A percentile compares a stretch with the other conserved stretches of the same genome.
Evolutionary conservation across 2,113 vertebrate species (phyloP).

Genomic region (Mustela lutreola): DNA sequence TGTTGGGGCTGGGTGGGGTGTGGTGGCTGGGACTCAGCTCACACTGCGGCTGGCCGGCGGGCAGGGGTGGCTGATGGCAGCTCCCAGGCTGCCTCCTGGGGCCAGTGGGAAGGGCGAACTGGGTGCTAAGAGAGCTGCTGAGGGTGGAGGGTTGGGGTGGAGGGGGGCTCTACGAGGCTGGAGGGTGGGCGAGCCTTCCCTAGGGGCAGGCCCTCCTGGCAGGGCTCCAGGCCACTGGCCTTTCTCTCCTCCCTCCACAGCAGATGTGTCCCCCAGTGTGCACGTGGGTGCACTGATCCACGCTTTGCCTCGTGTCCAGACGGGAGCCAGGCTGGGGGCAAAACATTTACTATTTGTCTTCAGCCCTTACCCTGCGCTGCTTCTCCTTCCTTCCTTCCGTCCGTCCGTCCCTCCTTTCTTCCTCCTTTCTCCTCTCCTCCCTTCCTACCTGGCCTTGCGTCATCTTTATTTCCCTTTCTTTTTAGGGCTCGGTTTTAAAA

Average conservation of each 20-base stretch:
- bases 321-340: not conserved
- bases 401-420: not conserved
- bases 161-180: fast-evolving
- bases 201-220: not conserved
- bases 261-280: too few species aligned
- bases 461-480: not conserved
- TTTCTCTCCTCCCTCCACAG: not conserved
- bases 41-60: not conserved
- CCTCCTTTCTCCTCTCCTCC: too few species aligned
- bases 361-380: not conserved
- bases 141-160: too few species aligned
- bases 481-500: not conserved
- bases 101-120: fast-evolving
- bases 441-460: not conserved
- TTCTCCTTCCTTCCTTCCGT: not conserved
- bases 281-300: not conserved
- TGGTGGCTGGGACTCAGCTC: not conserved
- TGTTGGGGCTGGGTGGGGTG: not conserved
- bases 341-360: too few species aligned
- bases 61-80: not conserved
- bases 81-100: too few species aligned
- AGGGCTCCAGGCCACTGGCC: not conserved
- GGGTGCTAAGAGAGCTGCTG: not conserved
- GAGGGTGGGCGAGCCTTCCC: not conserved
- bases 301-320: not conserved